These are phyloP conservation scores for Channa maculata DNA, from an alignment of 2,113 vertebrate genomes.

Conservation along the genomic window DNA sequence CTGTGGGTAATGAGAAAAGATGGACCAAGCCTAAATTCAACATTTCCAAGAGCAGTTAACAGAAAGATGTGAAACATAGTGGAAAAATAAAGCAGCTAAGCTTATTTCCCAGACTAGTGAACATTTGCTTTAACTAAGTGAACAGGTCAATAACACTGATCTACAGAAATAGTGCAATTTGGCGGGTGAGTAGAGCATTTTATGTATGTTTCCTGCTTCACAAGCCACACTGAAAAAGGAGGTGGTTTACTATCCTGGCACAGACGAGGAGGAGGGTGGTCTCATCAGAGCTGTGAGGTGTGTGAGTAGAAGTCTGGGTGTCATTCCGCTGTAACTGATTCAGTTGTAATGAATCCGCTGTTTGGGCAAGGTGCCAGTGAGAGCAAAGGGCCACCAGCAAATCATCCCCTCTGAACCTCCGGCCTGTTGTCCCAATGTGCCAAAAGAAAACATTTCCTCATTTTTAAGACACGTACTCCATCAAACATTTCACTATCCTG, in stretches of 20 bases:
- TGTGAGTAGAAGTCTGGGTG: constrained; percentile 68
- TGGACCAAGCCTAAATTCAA: too few relatives aligned
- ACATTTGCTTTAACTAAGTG: neutral
- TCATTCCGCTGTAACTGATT: constrained; percentile 68
- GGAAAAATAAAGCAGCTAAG: neutral
- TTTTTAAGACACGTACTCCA: neutral
- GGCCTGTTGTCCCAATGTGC: neutral
- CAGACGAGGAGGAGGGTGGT: constrained; percentile 10
- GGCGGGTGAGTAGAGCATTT: too few relatives aligned
- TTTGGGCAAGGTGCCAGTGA: constrained; percentile 54
- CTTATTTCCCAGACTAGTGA: too few relatives aligned
- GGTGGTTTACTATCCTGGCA: constrained; percentile 45
- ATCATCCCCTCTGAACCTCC: constrained; percentile 13
- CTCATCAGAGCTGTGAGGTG: constrained; percentile 52
- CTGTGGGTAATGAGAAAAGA: neutral
- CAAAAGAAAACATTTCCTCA: neutral
- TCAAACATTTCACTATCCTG: neutral
- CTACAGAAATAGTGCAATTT: neutral
- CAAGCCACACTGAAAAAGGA: constrained; percentile 16
- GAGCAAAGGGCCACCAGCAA: constrained; percentile 38
- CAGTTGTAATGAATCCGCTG: constrained; percentile 57
- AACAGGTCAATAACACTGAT: constrained; percentile 8
- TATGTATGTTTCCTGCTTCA: constrained; percentile 9
- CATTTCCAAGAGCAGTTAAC: too few relatives aligned
- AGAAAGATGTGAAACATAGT: neutral